phyloP scores from a whole-genome alignment of 2,797 vertebrate species.

The Bradypus variegatus region DNA sequence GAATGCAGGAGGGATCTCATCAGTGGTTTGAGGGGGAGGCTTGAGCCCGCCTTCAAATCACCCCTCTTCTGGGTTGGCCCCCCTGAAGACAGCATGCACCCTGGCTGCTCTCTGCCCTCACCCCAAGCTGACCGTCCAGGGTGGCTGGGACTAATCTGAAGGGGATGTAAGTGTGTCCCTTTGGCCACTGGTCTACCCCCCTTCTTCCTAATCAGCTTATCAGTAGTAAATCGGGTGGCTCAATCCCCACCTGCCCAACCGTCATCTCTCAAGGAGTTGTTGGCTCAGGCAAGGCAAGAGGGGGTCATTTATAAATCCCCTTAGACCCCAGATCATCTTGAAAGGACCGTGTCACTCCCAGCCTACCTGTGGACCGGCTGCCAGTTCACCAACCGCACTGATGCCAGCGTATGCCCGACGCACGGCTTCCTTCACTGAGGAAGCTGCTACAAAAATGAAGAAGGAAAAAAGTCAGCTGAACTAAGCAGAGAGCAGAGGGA shows the following conservation, averaged over 20 bases:
- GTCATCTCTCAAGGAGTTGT: neutral
- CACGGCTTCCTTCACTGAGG: too few relatives aligned
- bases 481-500: fast-evolving
- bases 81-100: neutral
- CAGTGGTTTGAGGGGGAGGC: neutral
- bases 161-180: neutral
- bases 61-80: neutral
- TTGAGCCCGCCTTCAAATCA: too few relatives aligned
- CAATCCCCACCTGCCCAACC: neutral
- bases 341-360: neutral
- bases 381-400: neutral
- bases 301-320: neutral
- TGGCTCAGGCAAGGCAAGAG: neutral
- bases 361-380: neutral
- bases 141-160: neutral
- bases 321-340: neutral
- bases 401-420: neutral
- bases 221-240: neutral
- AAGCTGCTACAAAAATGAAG: neutral
- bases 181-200: neutral
- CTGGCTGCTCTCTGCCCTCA: neutral
- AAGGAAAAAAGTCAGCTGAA: neutral
- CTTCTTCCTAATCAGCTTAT: neutral
- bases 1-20: neutral
- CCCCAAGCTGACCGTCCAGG: neutral